Evolutionary conservation across 2,797 vertebrate species (phyloP).

Genomic region (Acrossocheilus wenchowensis): DNA sequence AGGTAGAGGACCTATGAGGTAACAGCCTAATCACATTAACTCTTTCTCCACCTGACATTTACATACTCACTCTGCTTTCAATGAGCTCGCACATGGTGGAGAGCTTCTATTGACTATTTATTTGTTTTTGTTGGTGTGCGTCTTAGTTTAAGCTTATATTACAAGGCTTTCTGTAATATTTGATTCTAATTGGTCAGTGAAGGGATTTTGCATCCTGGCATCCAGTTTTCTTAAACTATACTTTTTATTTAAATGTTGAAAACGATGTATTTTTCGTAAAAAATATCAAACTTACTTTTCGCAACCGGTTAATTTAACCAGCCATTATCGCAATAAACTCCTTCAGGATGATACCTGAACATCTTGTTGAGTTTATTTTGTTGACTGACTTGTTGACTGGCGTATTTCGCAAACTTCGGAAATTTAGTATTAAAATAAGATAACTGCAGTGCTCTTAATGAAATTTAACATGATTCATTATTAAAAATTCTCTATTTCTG

Average conservation of each 20-base stretch:
- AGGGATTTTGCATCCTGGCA: background rate
- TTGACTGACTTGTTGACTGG: background rate
- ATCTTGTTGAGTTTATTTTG: background rate
- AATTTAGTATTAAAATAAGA: background rate
- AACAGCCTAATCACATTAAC: slow-evolving; percentile 50
- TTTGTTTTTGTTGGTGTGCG: background rate
- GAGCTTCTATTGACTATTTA: background rate
- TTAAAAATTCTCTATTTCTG: background rate
- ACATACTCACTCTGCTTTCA: background rate
- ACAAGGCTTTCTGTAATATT: background rate
- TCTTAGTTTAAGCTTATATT: background rate
- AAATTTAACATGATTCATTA: background rate
- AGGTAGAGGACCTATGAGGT: slow-evolving; percentile 20
- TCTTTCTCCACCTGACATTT: slow-evolving; percentile 11
- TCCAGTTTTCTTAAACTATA: background rate
- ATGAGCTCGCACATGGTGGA: background rate
- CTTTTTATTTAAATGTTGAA: background rate
- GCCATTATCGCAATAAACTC: background rate
- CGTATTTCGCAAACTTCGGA: background rate
- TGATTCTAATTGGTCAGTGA: background rate
- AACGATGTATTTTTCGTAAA: background rate
- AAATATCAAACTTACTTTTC: background rate
- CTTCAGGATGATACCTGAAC: background rate
- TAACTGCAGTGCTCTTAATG: background rate
- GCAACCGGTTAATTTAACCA: background rate